Conservation (phyloP, 1,140 invertebrate species). For the Drosophila obscura region DNA sequence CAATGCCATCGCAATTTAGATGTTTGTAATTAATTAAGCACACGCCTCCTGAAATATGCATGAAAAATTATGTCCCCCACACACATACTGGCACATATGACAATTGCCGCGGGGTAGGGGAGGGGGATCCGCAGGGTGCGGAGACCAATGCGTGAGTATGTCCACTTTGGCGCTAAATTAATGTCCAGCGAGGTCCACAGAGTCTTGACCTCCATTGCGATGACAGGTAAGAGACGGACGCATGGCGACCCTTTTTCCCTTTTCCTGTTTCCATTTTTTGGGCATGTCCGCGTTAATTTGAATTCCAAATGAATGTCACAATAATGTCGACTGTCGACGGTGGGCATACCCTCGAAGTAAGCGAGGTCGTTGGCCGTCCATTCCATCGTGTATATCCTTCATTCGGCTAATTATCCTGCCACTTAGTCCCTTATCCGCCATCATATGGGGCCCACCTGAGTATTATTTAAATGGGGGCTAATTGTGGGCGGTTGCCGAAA, state of each 20-base stretch:
- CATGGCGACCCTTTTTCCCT: neutral
- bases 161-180: slow-evolving; percentile 57
- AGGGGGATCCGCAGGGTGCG: no score
- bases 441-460: slow-evolving; percentile 31
- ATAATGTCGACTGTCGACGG: neutral
- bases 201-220: slow-evolving; percentile 44
- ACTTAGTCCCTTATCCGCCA: slow-evolving; percentile 38
- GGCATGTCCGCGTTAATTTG: slow-evolving; percentile 28
- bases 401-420: slow-evolving; percentile 38
- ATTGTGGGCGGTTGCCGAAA: slow-evolving; percentile 38
- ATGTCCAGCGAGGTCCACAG: slow-evolving; percentile 50
- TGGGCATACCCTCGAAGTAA: slow-evolving; percentile 10
- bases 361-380: no score
- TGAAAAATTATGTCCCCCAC: slow-evolving; percentile 49
- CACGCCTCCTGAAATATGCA: slow-evolving; percentile 59
- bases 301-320: neutral
- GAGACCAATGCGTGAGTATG: slow-evolving; percentile 40
- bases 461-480: slow-evolving; percentile 51
- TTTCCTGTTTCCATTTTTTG: slow-evolving; percentile 9
- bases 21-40: slow-evolving; percentile 57
- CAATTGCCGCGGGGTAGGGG: slow-evolving; percentile 28
- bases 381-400: neutral
- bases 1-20: slow-evolving; percentile 53
- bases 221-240: slow-evolving; percentile 10
- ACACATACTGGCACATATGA: slow-evolving; percentile 22